These are phyloP conservation scores for Motacilla tschutschensis DNA, from an alignment of 2,113 vertebrate species.

Conservation along the genomic window DNA sequence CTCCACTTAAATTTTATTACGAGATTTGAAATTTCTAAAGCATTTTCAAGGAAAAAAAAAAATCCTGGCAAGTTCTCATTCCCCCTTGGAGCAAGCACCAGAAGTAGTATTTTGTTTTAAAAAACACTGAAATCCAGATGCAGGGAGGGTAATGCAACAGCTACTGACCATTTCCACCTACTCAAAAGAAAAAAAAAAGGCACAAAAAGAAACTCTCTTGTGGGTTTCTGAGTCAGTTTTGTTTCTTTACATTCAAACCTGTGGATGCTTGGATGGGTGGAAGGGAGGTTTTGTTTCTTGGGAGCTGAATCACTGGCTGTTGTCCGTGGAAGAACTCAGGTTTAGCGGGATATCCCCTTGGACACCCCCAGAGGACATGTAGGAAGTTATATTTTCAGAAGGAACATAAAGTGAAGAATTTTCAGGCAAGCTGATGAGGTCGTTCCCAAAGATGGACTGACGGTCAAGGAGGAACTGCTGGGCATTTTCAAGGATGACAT, in stretches of 20 bases:
- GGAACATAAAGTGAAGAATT: conserved; percentile 36
- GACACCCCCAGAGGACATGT: conserved; percentile 14
- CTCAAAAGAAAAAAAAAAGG: neutral
- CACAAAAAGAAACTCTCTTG: neutral
- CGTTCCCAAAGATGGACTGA: conserved; percentile 22
- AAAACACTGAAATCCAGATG: neutral
- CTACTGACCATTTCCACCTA: neutral
- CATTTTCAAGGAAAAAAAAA: neutral
- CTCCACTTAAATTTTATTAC: neutral
- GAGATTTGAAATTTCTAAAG: neutral
- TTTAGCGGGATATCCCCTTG: conserved; percentile 31
- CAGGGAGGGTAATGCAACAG: neutral
- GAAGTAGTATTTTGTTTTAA: neutral
- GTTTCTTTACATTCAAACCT: conserved; percentile 56
- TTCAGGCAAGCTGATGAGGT: conserved; percentile 42
- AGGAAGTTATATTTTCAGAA: conserved; percentile 38
- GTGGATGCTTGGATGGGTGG: neutral
- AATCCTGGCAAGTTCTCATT: neutral
- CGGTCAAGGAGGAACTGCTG: conserved; percentile 21
- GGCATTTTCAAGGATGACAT: conserved; percentile 26
- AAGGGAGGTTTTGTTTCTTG: neutral
- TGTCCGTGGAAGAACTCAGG: conserved; percentile 36
- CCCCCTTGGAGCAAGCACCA: neutral
- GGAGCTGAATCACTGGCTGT: conserved; percentile 19
- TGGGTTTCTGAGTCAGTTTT: conserved; percentile 15